A percentile compares a stretch with the other conserved stretches of the same genome.
These are phyloP conservation scores for Zootoca vivipara DNA, from an alignment of 2,113 vertebrate species.

Conservation along the genomic window DNA sequence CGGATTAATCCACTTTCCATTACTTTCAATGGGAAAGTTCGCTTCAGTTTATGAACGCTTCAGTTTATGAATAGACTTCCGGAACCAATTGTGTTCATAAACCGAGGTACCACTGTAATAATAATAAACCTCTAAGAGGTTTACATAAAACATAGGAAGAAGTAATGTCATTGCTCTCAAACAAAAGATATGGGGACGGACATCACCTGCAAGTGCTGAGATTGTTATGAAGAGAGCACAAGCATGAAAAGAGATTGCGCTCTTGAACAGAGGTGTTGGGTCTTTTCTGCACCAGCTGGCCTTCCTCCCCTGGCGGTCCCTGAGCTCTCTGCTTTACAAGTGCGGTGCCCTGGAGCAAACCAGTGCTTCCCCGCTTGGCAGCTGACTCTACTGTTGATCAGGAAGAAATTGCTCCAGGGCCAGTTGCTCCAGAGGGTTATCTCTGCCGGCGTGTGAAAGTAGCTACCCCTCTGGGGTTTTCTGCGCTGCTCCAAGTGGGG, in stretches of 20 bases:
- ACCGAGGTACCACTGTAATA: too few relatives aligned
- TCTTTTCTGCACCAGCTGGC: background rate
- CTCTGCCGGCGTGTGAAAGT: background rate
- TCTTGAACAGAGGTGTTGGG: background rate
- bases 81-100: too few relatives aligned
- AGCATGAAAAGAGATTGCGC: background rate
- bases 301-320: background rate
- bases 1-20: too few relatives aligned
- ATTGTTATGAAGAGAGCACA: background rate
- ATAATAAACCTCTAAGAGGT: too few relatives aligned
- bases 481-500: background rate
- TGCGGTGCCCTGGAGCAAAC: background rate
- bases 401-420: slow-evolving; percentile 20
- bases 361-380: background rate
- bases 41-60: too few relatives aligned
- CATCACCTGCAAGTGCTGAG: background rate
- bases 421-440: background rate
- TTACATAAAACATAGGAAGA: background rate
- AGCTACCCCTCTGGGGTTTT: background rate
- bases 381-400: background rate
- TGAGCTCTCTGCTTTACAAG: background rate
- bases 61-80: too few relatives aligned
- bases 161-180: background rate
- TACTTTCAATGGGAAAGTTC: too few relatives aligned
- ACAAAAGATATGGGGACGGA: background rate